Base-by-base conservation (phyloP, 2,888 invertebrate species). In the Crematogaster levior region DNA sequence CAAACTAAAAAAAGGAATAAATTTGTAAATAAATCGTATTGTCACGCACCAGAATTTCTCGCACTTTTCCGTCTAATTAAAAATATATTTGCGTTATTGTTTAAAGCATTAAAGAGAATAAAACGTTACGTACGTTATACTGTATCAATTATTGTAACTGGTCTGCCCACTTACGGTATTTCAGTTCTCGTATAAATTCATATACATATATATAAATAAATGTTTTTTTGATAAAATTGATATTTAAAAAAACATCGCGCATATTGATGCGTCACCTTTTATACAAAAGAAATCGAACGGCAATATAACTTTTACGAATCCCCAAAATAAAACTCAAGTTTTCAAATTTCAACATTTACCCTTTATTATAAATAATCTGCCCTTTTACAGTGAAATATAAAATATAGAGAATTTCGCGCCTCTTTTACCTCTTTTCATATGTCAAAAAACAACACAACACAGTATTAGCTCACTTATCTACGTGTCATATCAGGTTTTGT, bases 381-480 rank as follows among this genome's bases (percentile, higher is more conserved):
- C 82, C 89, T 90, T 91, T 89, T 90, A 92, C 91, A 92, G 88
- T 91, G 86, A 91, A 90, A 91, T 91, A 92, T 90, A 92, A 92
- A 91, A 91, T 90, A 90, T 90, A 90, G 88, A 90, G 86, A 90
- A 90, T 88, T 88, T 81, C 85, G 43, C 40, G 51, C 9, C 24
- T 27, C 24, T 63, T 60, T 30, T 61, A 43, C 43, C 30, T 56
- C 18, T 24, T 43, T 46, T 18, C 18, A 58, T 61, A 48, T 21
- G 46, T 40, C 30, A 70, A 72, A 83, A 74, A 89, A 83, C 75
- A 86, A 81, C 60, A 81, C 51, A 73, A 81, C 83, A 84, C 77
- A 86, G 84, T 88, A 87, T 85, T 87, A 85, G 84, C 82, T 87
- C 51, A 60, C 73, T 84, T 89, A 87, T 58, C 58, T 82, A 82